Conservation (phyloP, 2,113 vertebrate species). For the Ceratotherium simum region DNA sequence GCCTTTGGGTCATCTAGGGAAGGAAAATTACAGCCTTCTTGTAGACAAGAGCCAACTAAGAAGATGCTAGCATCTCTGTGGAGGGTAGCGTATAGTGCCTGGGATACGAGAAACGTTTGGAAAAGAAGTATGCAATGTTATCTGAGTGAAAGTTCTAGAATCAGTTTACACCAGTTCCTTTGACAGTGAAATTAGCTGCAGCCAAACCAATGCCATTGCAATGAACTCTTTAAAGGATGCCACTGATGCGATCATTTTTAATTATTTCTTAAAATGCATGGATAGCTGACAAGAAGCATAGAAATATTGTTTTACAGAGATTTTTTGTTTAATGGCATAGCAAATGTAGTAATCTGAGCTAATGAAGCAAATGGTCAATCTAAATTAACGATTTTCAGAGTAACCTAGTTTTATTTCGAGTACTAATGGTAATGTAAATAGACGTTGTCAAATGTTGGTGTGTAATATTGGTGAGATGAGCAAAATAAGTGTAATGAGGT, state of each 20-base stretch:
- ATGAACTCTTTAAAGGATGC: background rate
- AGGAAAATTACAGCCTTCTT: background rate
- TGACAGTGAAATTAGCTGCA: background rate
- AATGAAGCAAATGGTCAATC: background rate
- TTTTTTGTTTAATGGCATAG: background rate
- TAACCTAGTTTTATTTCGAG: background rate
- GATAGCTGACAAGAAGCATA: background rate
- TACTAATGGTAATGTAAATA: background rate
- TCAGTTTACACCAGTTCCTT: too few relatives aligned
- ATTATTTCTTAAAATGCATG: background rate
- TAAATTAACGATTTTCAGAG: background rate
- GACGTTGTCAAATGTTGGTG: background rate
- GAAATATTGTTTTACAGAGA: background rate
- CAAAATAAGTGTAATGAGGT: background rate
- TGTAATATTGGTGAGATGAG: background rate
- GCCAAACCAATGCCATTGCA: rapidly evolving
- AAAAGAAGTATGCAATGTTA: background rate
- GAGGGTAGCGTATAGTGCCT: background rate
- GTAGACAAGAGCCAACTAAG: background rate
- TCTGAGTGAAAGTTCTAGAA: background rate
- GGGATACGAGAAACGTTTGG: background rate
- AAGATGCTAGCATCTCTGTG: background rate
- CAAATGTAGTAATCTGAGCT: background rate
- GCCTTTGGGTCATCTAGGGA: background rate
- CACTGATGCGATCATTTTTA: too few relatives aligned